phyloP scores from a whole-genome alignment of 2,113 vertebrate genomes.

The Callospermophilus lateralis region DNA sequence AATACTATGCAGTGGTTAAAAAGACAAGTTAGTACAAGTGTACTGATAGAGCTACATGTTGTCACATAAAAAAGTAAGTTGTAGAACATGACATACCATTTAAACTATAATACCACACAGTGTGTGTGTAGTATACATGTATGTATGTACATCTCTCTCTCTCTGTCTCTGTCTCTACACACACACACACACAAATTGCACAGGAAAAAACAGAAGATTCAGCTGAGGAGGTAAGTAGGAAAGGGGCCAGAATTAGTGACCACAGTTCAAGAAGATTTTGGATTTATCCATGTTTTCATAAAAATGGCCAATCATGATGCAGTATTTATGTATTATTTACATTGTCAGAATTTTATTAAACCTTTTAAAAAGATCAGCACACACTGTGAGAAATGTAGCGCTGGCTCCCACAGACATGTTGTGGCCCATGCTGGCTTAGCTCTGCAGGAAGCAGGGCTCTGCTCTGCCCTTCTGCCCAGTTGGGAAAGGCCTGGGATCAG shows the following conservation, averaged over 20 bases:
- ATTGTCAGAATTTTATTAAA: not conserved
- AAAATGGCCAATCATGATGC: not conserved
- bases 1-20: not conserved
- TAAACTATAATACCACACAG: not conserved
- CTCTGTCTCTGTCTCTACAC: too few relatives aligned
- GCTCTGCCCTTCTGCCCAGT: constrained; percentile 48
- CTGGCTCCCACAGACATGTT: not conserved
- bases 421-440: not conserved
- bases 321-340: not conserved
- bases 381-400: not conserved
- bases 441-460: not conserved
- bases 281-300: not conserved
- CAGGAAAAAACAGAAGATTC: not conserved
- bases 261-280: not conserved
- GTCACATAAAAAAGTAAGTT: not conserved
- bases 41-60: not conserved
- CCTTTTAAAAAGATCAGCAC: not conserved
- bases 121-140: not conserved
- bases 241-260: not conserved
- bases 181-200: not conserved
- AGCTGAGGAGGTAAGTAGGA: not conserved
- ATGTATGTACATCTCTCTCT: not conserved
- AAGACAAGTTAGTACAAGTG: not conserved
- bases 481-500: constrained; percentile 5
- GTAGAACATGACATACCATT: not conserved